Evolutionary conservation across 2,888 invertebrate species (phyloP).

Genomic region (Troilus luridus): DNA sequence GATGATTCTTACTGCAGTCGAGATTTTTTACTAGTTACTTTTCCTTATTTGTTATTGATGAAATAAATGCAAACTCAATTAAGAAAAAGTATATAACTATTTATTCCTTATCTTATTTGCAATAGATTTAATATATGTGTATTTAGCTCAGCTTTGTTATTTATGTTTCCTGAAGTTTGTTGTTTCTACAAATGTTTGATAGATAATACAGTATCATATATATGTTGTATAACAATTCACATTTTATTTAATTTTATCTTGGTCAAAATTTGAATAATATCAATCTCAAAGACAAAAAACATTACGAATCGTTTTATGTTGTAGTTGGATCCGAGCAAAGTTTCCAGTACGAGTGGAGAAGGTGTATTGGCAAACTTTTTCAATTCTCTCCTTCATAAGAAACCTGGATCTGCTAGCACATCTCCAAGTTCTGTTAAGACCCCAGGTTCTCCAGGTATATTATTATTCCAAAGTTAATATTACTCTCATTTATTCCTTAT

Average conservation of each 20-base stretch:
- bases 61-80: too few relatives aligned
- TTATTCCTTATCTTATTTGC: too few relatives aligned
- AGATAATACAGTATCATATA: too few relatives aligned
- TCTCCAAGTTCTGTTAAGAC: conserved; percentile 74
- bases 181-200: too few relatives aligned
- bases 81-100: too few relatives aligned
- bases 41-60: too few relatives aligned
- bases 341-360: conserved; percentile 84
- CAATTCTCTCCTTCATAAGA: conserved; percentile 96
- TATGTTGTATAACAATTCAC: background rate
- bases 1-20: too few relatives aligned
- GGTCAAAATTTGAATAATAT: background rate
- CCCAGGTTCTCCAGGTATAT: conserved; percentile 67
- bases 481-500: too few relatives aligned
- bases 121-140: too few relatives aligned
- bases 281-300: background rate
- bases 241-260: conserved; percentile 15
- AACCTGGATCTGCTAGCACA: conserved; percentile 83
- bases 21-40: too few relatives aligned
- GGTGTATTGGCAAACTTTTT: conserved; percentile 98
- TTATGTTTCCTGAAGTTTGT: too few relatives aligned
- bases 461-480: background rate
- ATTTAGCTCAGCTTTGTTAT: too few relatives aligned
- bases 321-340: conserved; percentile 73
- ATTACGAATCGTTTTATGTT: conserved; percentile 51